phyloP scores from a whole-genome alignment of 1,140 invertebrate species.

The Chironomus tepperi region DNA sequence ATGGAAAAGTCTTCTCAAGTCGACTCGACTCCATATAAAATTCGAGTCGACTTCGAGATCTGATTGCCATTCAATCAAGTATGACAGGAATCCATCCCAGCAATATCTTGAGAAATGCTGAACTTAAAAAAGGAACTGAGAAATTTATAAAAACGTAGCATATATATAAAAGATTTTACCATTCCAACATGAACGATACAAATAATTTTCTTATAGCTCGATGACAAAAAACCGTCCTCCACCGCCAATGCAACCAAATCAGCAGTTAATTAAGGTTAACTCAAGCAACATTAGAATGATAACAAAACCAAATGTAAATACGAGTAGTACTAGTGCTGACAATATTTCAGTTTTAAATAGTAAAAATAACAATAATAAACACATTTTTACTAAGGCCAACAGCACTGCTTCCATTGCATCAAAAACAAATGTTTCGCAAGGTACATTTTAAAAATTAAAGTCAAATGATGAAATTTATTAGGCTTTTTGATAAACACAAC shows the following conservation, averaged over 20 bases:
- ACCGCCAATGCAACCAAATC: not conserved
- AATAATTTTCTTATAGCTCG: not conserved
- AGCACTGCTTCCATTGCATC: not conserved
- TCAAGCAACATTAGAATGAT: not conserved
- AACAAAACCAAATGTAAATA: not conserved
- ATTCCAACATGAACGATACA: too few species aligned
- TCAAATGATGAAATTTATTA: not conserved
- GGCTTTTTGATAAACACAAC: not conserved
- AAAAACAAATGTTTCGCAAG: slow-evolving; percentile 1
- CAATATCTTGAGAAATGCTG: too few species aligned
- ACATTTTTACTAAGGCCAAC: not conserved
- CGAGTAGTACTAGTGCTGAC: not conserved
- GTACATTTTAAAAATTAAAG: not conserved
- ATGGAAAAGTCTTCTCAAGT: too few species aligned
- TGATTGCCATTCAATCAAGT: too few species aligned
- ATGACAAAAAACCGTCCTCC: not conserved
- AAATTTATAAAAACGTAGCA: too few species aligned
- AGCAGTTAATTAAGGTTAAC: not conserved
- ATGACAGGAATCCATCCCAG: too few species aligned
- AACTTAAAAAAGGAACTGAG: too few species aligned
- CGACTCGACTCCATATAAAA: too few species aligned
- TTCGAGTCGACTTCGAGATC: too few species aligned
- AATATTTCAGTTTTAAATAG: slow-evolving; percentile 1
- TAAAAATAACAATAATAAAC: slow-evolving; percentile 15
- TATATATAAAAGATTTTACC: too few species aligned